Base-by-base conservation (phyloP, 2,797 vertebrate species). In the Emys orbicularis region DNA sequence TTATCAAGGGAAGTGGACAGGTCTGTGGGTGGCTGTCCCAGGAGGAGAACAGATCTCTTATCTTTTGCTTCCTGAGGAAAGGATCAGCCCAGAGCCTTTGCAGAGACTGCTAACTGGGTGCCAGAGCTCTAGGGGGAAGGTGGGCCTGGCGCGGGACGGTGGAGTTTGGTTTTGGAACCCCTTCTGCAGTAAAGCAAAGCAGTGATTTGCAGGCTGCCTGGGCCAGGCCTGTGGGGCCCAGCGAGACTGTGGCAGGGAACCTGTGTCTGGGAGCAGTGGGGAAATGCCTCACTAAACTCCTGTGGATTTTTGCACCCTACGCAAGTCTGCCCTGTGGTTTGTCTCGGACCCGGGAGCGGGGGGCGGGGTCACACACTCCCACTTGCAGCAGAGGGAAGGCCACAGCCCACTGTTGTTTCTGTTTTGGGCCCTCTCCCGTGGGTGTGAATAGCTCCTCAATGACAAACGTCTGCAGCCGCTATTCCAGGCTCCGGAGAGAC, bases 321-420 rank as follows among this genome's bases (percentile, higher is more conserved):
- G 8, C 8, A 31, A 61, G 31, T 34, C 31, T 61, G 59, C 59
- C 31, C 15, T 61, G 59, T 18, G 31, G 59, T n/a, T 16, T 61
- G 59, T 34, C 59, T 65, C 4, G 7, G 15, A n/a, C 59, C 31
- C 27, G 2, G 56, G 12, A 29, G 56, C 6, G 49, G 49, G 56
- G 27, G 12, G 57, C 6, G 44, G 44, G 44, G 57, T 59, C 57
- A 31, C 5, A 59, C 5, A 12, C 16, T n/a, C 8, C 44, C 68
- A 72, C 1, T 11, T 41, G n/a, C 16, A 72, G 37, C 68, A 94
- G 57, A 74, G 25, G 44, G 16, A 19, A 59, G 54, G 56, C 27
- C 54, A 47, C 29, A 31, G 54, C 1, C 9, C 0, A 0, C 31
- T 27, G 8, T 10, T 68, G 65, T 68, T 68, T 68, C 65, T 68